phyloP scores from a whole-genome alignment of 53 echinoderm and acorn worm species.

The Henricia sp. region DNA sequence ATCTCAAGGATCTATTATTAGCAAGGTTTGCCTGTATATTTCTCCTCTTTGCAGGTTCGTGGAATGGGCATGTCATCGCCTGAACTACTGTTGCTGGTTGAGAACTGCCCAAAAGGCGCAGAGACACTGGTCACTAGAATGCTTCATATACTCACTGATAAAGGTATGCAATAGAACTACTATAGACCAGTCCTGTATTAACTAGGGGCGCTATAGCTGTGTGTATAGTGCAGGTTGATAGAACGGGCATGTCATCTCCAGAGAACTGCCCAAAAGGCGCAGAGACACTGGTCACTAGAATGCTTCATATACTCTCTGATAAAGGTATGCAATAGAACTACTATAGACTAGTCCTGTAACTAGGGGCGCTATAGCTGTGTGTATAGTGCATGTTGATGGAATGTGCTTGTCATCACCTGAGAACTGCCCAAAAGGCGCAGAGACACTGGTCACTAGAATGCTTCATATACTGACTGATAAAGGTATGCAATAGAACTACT shows the following conservation, averaged over 20 bases:
- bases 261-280: slow-evolving; percentile 95
- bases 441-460: no score
- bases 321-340: slow-evolving; percentile 69
- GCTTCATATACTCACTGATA: slow-evolving; percentile 97
- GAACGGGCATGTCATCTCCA: slow-evolving; percentile 92
- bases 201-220: no score
- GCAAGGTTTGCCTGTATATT: background rate
- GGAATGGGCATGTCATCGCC: slow-evolving; percentile 98
- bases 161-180: slow-evolving; percentile 67
- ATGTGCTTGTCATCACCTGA: no score
- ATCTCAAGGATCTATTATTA: no score
- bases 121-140: slow-evolving; percentile 96
- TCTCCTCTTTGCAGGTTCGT: slow-evolving; percentile 67
- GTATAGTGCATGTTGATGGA: no score
- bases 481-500: no score
- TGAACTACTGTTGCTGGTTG: slow-evolving; percentile 84
- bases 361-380: no score
- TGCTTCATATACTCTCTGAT: slow-evolving; percentile 94
- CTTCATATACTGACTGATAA: no score
- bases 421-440: no score
- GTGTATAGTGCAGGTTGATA: slow-evolving; percentile 84
- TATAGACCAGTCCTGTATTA: no score
- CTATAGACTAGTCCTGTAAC: no score
- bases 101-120: slow-evolving; percentile 95
- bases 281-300: slow-evolving; percentile 91